Conservation (phyloP, 2,113 vertebrate genomes). For the Cheilinus undulatus region DNA sequence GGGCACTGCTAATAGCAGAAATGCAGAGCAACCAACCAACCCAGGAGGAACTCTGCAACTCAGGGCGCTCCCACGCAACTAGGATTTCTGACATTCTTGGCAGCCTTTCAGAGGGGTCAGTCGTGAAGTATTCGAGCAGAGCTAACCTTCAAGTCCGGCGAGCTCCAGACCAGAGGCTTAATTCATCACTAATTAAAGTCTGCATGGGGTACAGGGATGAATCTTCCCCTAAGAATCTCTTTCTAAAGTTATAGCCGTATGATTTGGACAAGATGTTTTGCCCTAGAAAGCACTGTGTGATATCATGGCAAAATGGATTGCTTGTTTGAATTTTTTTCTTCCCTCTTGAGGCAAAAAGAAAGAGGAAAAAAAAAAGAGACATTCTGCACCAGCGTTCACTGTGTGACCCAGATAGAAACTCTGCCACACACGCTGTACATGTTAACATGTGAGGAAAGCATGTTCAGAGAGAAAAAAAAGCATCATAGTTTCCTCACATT, state of each 20-base stretch:
- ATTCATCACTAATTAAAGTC: slow-evolving; percentile 81
- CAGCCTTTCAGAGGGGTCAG: slow-evolving; percentile 81
- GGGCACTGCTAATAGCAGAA: slow-evolving; percentile 83
- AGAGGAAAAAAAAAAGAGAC: not conserved
- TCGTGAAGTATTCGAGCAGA: slow-evolving; percentile 79
- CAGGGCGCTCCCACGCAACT: slow-evolving; percentile 79
- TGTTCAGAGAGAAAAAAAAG: slow-evolving; percentile 12
- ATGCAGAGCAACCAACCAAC: slow-evolving; percentile 47
- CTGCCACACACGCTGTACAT: slow-evolving; percentile 24
- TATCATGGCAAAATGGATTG: slow-evolving; percentile 51
- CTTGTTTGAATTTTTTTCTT: slow-evolving; percentile 53
- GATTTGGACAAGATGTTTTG: slow-evolving; percentile 75
- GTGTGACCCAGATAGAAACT: slow-evolving; percentile 61
- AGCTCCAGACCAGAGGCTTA: slow-evolving; percentile 70
- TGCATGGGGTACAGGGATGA: slow-evolving; percentile 70
- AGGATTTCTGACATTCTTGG: slow-evolving; percentile 85
- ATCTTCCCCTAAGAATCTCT: slow-evolving; percentile 65
- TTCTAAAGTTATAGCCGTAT: slow-evolving; percentile 62
- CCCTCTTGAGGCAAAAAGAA: slow-evolving; percentile 29
- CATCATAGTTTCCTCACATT: not conserved
- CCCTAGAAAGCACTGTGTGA: slow-evolving; percentile 34
- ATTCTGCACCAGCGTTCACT: slow-evolving; percentile 29
- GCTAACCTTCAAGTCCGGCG: slow-evolving; percentile 69
- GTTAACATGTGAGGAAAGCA: slow-evolving; percentile 40
- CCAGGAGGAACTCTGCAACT: slow-evolving; percentile 56